phyloP scores from a whole-genome alignment of 2,797 vertebrate species.

The Sphenopsis melanotis region DNA sequence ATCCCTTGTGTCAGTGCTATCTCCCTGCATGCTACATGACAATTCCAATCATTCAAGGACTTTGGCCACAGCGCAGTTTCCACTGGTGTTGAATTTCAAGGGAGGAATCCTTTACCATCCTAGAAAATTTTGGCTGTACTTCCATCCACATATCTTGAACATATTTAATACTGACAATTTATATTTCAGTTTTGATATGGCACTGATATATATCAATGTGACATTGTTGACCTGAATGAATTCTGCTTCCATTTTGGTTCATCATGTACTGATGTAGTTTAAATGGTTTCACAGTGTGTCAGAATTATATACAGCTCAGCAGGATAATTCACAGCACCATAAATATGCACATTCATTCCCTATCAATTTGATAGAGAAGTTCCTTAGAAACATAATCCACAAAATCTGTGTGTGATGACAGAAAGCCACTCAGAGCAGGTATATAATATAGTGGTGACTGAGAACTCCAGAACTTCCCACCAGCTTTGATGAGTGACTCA shows the following conservation, averaged over 20 bases:
- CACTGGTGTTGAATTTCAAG: neutral
- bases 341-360: neutral
- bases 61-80: neutral
- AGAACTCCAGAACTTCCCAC: neutral
- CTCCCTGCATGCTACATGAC: neutral
- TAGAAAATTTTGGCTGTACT: neutral
- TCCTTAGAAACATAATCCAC: neutral
- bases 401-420: neutral
- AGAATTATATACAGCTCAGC: neutral
- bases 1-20: neutral
- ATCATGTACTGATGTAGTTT: neutral
- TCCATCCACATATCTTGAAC: neutral
- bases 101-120: neutral
- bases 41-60: neutral
- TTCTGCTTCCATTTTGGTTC: neutral
- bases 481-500: neutral
- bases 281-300: neutral
- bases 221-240: neutral
- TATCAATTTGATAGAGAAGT: neutral
- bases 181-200: neutral
- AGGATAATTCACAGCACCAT: neutral
- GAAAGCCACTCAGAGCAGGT: neutral
- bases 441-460: neutral
- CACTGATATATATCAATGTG: neutral
- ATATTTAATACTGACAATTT: neutral